Evolutionary conservation across 2,888 invertebrate species (phyloP).

Genomic region (Corythucha ciliata): DNA sequence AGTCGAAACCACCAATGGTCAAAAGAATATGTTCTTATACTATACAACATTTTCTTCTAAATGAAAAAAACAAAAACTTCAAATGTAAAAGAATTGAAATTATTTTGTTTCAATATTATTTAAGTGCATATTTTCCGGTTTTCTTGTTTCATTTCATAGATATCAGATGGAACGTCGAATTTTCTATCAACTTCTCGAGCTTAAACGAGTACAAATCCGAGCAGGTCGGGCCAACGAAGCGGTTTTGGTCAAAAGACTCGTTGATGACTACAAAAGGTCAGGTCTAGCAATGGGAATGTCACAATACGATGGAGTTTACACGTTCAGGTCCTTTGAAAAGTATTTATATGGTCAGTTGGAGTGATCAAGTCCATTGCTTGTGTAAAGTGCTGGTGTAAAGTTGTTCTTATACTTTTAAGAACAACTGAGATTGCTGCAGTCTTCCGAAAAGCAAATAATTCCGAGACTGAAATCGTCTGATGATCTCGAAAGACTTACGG

Average conservation of each 20-base stretch:
- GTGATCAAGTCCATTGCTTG: not conserved
- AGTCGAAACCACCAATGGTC: no score
- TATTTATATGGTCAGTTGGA: slow-evolving; percentile 60
- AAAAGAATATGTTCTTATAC: no score
- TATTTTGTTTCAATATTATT: slow-evolving; percentile 1
- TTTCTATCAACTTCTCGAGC: slow-evolving; percentile 83
- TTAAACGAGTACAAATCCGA: slow-evolving; percentile 85
- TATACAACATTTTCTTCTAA: no score
- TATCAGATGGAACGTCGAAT: slow-evolving; percentile 86
- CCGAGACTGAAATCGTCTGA: slow-evolving; percentile 41
- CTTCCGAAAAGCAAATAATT: slow-evolving; percentile 38
- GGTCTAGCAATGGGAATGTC: slow-evolving; percentile 55
- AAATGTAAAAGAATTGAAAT: slow-evolving; percentile 13
- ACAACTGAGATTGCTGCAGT: slow-evolving; percentile 67
- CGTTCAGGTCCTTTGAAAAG: slow-evolving; percentile 60
- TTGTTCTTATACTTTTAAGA: slow-evolving; percentile 40
- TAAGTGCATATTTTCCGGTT: slow-evolving; percentile 1
- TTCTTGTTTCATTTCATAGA: slow-evolving; percentile 45
- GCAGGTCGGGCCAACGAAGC: slow-evolving; percentile 81
- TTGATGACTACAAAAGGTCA: slow-evolving; percentile 71
- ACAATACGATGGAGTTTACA: slow-evolving; percentile 43
- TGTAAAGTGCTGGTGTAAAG: not conserved
- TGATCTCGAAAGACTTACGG: slow-evolving; percentile 40
- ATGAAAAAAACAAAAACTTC: no score
- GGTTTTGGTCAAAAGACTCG: slow-evolving; percentile 75